Evolutionary conservation across 2,888 invertebrate species (phyloP).

Genomic region (Cyrtodaria siliqua): DNA sequence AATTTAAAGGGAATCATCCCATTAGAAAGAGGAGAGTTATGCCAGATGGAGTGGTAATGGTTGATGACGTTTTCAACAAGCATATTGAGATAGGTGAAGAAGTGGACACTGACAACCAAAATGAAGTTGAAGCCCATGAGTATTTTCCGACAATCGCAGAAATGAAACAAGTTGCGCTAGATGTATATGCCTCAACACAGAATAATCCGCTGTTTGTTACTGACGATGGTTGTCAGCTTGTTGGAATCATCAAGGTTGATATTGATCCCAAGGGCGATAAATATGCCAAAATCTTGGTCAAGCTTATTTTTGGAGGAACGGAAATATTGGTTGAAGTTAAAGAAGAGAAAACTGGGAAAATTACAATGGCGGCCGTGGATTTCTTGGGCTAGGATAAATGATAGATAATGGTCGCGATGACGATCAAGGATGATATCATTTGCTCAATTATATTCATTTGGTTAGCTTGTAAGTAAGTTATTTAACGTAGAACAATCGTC

Average conservation of each 20-base stretch:
- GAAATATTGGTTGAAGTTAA: conserved; percentile 42
- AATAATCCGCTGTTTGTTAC: conserved; percentile 38
- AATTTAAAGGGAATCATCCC: conserved; percentile 36
- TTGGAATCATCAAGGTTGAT: conserved; percentile 18
- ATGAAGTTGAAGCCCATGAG: conserved; percentile 17
- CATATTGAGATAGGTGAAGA: conserved; percentile 47
- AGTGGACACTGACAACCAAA: conserved; percentile 7
- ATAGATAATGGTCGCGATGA: too few relatives aligned
- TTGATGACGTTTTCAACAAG: conserved; percentile 50
- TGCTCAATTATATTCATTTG: too few relatives aligned
- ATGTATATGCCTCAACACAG: conserved; percentile 39
- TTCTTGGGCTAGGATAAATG: conserved; percentile 24
- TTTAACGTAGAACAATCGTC: too few relatives aligned
- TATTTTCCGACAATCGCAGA: conserved; percentile 34
- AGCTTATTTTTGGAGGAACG: conserved; percentile 48
- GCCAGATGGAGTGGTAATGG: conserved; percentile 16
- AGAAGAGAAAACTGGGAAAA: conserved; percentile 24
- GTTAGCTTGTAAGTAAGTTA: too few relatives aligned
- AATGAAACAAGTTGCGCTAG: conserved; percentile 34
- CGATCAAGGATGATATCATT: too few relatives aligned
- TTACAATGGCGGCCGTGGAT: conserved; percentile 24
- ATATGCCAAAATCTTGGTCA: conserved; percentile 33
- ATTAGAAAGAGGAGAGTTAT: conserved; percentile 11
- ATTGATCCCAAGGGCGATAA: conserved; percentile 23
- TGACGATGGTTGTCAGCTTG: conserved; percentile 17